Percentiles rank a stretch among this genome's conserved stretches.
Conservation (phyloP, 2,797 vertebrate genomes). For the Valencia hispanica region DNA sequence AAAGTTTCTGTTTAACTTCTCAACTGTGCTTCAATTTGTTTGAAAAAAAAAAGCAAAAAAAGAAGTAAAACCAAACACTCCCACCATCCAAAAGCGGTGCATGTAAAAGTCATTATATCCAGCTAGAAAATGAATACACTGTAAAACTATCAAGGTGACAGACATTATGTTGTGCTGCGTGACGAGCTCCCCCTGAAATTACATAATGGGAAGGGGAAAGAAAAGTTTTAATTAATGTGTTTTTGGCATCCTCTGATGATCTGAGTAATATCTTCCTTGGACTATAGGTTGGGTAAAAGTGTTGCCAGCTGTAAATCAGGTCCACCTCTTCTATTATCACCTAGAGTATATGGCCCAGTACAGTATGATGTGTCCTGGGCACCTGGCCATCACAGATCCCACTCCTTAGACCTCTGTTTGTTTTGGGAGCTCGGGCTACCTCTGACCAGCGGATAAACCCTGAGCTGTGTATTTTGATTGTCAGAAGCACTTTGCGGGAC, state of each 20-base stretch:
- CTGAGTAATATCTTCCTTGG: constrained; percentile 40
- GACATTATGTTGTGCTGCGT: constrained; percentile 72
- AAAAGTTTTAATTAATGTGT: constrained; percentile 62
- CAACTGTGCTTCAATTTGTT: constrained; percentile 49
- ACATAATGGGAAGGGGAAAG: constrained; percentile 69
- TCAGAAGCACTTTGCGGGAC: constrained; percentile 79
- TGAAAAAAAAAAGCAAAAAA: constrained; percentile 32
- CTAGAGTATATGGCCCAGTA: constrained; percentile 46
- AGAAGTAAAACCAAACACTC: constrained; percentile 58
- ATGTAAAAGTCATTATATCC: constrained; percentile 81
- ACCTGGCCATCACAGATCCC: constrained; percentile 71
- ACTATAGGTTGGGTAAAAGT: constrained; percentile 23
- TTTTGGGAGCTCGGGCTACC: constrained; percentile 77
- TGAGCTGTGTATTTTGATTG: constrained; percentile 79
- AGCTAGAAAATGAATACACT: constrained; percentile 71
- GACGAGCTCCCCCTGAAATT: constrained; percentile 55
- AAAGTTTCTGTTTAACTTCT: constrained; percentile 69
- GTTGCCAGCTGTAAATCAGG: constrained; percentile 44
- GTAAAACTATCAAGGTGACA: constrained; percentile 73
- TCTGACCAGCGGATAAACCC: constrained; percentile 76
- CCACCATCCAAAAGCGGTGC: constrained; percentile 68
- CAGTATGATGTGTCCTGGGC: constrained; percentile 70
- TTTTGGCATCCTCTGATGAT: constrained; percentile 49
- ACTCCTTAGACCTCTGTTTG: constrained; percentile 77
- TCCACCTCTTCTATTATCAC: constrained; percentile 60